These are phyloP conservation scores for Opisthocomus hoazin DNA, from an alignment of 2,113 vertebrate species.

Conservation along the genomic window DNA sequence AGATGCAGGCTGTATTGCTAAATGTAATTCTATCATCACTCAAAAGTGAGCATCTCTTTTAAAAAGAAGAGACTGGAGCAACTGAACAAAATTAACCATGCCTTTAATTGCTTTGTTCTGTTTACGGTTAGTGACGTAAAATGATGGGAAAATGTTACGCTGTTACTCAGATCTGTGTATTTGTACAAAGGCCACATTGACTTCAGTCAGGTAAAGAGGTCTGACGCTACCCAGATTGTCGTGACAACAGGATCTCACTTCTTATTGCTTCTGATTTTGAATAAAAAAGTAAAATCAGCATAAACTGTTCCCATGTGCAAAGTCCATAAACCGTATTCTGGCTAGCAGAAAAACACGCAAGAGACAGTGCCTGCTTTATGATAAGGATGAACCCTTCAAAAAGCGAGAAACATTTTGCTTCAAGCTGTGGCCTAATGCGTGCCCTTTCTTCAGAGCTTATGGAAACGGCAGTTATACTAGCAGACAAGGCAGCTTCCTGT, in stretches of 20 bases:
- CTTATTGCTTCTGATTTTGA: background rate
- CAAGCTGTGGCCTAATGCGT: background rate
- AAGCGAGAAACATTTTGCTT: background rate
- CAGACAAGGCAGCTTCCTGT: background rate
- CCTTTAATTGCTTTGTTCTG: background rate
- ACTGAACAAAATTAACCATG: background rate
- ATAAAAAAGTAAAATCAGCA: background rate
- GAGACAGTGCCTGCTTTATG: background rate
- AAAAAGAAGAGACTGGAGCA: background rate
- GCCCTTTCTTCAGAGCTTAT: background rate
- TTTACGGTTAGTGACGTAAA: background rate
- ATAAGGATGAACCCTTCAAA: background rate
- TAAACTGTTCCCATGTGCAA: background rate
- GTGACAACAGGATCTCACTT: background rate
- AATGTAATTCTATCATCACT: constrained; percentile 22
- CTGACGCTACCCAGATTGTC: background rate
- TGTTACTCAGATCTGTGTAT: background rate
- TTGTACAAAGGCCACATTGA: background rate
- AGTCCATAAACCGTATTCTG: background rate
- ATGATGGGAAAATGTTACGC: background rate
- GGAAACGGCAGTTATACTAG: background rate
- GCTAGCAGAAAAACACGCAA: background rate
- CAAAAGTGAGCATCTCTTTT: background rate
- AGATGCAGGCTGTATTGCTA: constrained; percentile 4
- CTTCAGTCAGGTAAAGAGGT: background rate